Percentiles rank a stretch among this genome's conserved stretches.
phyloP scores from a whole-genome alignment of 2,888 invertebrate species.

The Eristalis arbustorum region DNA sequence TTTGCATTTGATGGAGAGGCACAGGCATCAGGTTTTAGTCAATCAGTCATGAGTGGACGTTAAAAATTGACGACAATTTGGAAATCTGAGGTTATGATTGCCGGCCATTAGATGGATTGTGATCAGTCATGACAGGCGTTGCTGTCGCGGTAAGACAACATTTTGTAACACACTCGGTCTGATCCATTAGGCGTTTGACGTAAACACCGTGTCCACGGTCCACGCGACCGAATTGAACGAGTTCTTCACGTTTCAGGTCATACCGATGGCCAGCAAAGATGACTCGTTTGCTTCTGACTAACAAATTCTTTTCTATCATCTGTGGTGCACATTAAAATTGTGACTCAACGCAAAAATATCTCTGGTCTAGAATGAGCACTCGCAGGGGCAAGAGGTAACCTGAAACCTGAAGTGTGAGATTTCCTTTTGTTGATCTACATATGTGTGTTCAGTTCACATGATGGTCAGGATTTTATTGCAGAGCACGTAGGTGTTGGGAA shows the following conservation, averaged over 20 bases:
- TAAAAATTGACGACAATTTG: neutral
- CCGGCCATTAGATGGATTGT: neutral
- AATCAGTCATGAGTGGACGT: neutral
- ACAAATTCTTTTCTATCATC: neutral
- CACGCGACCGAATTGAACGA: neutral
- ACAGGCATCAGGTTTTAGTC: neutral
- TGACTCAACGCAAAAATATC: neutral
- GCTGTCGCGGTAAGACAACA: neutral
- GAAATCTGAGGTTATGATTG: neutral
- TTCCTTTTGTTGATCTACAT: neutral
- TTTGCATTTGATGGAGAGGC: neutral
- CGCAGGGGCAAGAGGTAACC: neutral
- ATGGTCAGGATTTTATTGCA: neutral
- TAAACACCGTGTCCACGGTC: neutral
- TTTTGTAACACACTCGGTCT: neutral
- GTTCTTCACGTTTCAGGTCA: neutral
- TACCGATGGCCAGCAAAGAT: neutral
- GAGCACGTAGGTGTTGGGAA: neutral
- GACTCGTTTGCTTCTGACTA: neutral
- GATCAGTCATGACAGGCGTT: neutral
- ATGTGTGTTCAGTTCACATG: neutral
- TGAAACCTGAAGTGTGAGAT: neutral
- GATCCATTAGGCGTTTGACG: neutral
- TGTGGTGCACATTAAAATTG: neutral
- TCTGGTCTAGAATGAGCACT: neutral